phyloP scores from a whole-genome alignment of 1,140 invertebrate species.

The Nomia melanderi region DNA sequence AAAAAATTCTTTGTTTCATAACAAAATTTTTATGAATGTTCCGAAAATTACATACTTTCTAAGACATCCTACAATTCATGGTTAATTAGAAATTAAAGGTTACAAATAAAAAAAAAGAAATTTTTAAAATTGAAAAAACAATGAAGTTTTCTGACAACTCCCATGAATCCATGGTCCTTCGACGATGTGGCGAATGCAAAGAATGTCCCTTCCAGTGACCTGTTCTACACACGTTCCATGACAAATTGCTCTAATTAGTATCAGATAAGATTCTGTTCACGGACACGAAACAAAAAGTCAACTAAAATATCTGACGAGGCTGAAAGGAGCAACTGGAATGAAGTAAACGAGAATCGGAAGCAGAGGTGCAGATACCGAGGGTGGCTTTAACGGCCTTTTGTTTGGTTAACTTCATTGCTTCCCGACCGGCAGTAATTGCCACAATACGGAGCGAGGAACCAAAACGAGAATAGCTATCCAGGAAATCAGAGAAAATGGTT shows the following conservation, averaged over 20 bases:
- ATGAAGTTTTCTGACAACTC: too few relatives aligned
- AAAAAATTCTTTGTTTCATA: too few relatives aligned
- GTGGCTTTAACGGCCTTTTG: slow-evolving; percentile 70
- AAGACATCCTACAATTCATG: too few relatives aligned
- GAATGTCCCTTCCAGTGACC: too few relatives aligned
- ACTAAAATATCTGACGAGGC: slow-evolving; percentile 53
- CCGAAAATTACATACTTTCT: too few relatives aligned
- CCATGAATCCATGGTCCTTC: too few relatives aligned
- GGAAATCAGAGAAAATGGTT: slow-evolving; percentile 62
- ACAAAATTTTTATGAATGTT: too few relatives aligned
- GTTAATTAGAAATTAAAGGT: too few relatives aligned
- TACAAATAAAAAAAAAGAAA: too few relatives aligned
- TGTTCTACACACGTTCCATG: neutral
- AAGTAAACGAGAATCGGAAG: slow-evolving; percentile 58
- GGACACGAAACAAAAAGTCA: slow-evolving; percentile 13
- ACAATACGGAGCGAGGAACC: slow-evolving; percentile 63
- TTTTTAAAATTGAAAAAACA: too few relatives aligned
- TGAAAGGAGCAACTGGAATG: slow-evolving; percentile 50
- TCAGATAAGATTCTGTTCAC: slow-evolving; percentile 1
- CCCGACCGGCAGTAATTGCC: slow-evolving; percentile 67
- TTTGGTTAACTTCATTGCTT: slow-evolving; percentile 71
- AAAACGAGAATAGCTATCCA: slow-evolving; percentile 40
- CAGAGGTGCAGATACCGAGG: slow-evolving; percentile 62
- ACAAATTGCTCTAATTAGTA: neutral
- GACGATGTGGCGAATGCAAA: too few relatives aligned